Percentiles rank a stretch among this genome's conserved stretches.
These are phyloP conservation scores for Pyrocephalus nanus DNA, from an alignment of 2,797 vertebrate genomes.

Conservation along the genomic window DNA sequence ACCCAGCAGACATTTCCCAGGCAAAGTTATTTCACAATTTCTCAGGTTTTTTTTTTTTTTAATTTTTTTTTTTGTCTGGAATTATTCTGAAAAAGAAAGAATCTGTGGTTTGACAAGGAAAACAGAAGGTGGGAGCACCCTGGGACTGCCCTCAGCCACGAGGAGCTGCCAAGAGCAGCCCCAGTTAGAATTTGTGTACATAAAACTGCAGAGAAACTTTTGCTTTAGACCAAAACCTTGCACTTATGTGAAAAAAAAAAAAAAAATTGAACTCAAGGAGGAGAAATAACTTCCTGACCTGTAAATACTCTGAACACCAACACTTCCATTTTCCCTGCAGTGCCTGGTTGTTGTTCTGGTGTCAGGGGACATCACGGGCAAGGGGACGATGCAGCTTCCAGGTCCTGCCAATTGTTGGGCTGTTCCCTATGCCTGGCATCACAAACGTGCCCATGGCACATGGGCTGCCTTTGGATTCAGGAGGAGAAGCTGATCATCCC, in stretches of 20 bases:
- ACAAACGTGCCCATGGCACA: background rate
- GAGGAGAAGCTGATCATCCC: background rate
- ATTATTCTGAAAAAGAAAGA: background rate
- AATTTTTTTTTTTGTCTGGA: background rate
- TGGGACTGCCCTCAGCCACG: no score
- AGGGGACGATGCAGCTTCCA: background rate
- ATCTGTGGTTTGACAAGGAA: background rate
- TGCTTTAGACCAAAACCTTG: background rate
- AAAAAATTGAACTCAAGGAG: background rate
- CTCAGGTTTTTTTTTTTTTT: background rate
- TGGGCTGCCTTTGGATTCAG: background rate
- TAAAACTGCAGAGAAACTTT: background rate
- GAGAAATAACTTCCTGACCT: background rate
- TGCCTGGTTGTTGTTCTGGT: background rate
- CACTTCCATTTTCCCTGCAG: background rate
- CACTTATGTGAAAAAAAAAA: background rate
- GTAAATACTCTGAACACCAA: background rate
- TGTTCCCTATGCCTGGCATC: background rate
- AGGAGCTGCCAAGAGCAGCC: background rate
- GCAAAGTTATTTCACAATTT: background rate
- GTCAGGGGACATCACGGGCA: background rate
- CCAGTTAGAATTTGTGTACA: rapidly evolving
- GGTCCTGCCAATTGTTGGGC: background rate
- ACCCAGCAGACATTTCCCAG: rapidly evolving
- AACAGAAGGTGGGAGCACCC: background rate